phyloP scores from a whole-genome alignment of 2,888 invertebrate genomes.

The Phlogophora meticulosa region DNA sequence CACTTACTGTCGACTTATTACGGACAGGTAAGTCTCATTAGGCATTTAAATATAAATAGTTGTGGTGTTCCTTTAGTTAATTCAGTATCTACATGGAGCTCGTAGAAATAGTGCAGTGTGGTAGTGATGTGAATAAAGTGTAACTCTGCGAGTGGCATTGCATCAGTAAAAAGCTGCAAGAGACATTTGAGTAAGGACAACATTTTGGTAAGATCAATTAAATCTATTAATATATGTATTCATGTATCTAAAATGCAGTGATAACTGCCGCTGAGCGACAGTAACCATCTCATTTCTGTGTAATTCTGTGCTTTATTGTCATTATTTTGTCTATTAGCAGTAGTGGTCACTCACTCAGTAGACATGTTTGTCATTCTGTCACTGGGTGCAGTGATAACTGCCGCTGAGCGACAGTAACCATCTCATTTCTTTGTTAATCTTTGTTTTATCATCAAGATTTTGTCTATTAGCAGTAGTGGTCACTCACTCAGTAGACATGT shows the following conservation, averaged over 20 bases:
- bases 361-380: no score
- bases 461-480: slow-evolving; percentile 3
- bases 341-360: no score
- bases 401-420: no score
- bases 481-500: slow-evolving; percentile 59
- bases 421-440: no score
- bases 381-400: no score
- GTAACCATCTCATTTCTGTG: background rate
- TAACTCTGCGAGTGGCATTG: background rate
- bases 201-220: background rate
- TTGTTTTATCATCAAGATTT: no score
- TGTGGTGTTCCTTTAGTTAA: no score
- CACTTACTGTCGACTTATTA: slow-evolving; percentile 3
- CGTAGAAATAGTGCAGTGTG: background rate
- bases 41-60: slow-evolving; percentile 1
- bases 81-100: background rate
- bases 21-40: background rate
- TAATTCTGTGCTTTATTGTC: no score
- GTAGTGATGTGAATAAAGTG: background rate
- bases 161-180: no score
- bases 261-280: slow-evolving; percentile 5
- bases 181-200: background rate
- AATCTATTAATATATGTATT: no score
- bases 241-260: no score
- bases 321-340: no score